Percentiles rank a stretch among this genome's conserved stretches.
These are phyloP conservation scores for Macrotrachela quadricornifera DNA, from an alignment of 1,140 invertebrate genomes.

Conservation along the genomic window DNA sequence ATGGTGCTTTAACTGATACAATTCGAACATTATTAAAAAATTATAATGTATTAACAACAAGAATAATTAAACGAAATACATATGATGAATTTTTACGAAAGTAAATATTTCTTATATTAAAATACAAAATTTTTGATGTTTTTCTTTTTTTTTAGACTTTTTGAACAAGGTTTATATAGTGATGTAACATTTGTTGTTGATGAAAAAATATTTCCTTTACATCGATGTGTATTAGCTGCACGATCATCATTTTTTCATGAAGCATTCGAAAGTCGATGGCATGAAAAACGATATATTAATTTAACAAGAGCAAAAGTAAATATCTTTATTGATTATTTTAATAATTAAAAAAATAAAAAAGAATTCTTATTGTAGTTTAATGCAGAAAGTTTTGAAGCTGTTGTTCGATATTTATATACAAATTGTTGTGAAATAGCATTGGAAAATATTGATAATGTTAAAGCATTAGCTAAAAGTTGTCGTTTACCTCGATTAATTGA, in stretches of 20 bases:
- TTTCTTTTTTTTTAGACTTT: neutral
- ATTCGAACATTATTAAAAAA: slow-evolving; percentile 34
- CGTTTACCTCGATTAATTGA: too few relatives aligned
- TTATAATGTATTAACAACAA: slow-evolving; percentile 30
- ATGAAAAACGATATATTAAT: neutral
- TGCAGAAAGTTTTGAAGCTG: slow-evolving; percentile 24
- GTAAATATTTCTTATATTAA: slow-evolving; percentile 16
- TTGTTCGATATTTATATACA: slow-evolving; percentile 33
- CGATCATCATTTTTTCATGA: slow-evolving; percentile 29
- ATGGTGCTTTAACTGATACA: slow-evolving; percentile 35
- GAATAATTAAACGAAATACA: neutral
- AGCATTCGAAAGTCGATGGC: slow-evolving; percentile 1
- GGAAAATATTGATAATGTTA: too few relatives aligned
- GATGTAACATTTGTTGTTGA: slow-evolving; percentile 4
- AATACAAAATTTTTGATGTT: neutral
- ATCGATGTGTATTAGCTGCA: slow-evolving; percentile 31
- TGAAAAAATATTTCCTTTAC: slow-evolving; percentile 14
- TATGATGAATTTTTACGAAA: slow-evolving; percentile 37
- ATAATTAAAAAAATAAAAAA: too few relatives aligned
- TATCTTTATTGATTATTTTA: neutral
- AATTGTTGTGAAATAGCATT: slow-evolving; percentile 12
- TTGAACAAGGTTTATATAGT: neutral
- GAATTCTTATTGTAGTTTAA: too few relatives aligned
- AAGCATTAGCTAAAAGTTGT: too few relatives aligned
- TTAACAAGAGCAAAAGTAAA: neutral